These are phyloP conservation scores for Talpa occidentalis DNA, from an alignment of 2,113 vertebrate genomes.

Conservation along the genomic window DNA sequence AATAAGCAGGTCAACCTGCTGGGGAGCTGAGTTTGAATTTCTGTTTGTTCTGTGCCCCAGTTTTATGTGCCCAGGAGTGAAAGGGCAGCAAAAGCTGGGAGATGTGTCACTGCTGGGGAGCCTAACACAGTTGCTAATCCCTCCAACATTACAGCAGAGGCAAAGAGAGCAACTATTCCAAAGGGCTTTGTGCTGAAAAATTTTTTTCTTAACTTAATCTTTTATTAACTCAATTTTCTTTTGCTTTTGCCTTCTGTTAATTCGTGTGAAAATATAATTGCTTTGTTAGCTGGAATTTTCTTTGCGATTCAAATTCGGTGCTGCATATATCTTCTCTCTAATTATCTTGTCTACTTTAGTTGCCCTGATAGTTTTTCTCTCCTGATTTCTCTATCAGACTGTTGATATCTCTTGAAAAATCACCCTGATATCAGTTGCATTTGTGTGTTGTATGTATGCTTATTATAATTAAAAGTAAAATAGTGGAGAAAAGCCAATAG, in stretches of 20 bases:
- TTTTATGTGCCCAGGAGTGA: background rate
- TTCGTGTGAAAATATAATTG: constrained; percentile 64
- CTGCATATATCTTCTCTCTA: constrained; percentile 49
- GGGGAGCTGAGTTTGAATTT: background rate
- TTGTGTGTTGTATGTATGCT: constrained; percentile 60
- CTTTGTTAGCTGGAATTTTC: constrained; percentile 63
- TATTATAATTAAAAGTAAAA: constrained; percentile 50
- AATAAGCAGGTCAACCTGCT: background rate
- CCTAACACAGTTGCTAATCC: background rate
- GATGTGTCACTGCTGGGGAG: background rate
- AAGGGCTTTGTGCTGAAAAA: background rate
- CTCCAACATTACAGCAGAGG: background rate
- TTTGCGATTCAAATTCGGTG: constrained; percentile 43
- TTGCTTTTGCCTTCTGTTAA: constrained; percentile 49
- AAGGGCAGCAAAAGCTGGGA: background rate
- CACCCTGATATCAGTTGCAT: constrained; percentile 49
- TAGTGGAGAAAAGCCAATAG: background rate
- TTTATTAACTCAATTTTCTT: constrained; percentile 59
- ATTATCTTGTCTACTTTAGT: constrained; percentile 57
- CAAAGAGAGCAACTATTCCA: background rate
- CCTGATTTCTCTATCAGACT: constrained; percentile 55
- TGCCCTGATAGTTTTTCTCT: constrained; percentile 54
- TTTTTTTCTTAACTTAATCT: background rate
- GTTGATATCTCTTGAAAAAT: constrained; percentile 64
- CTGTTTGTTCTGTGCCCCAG: background rate